Evolutionary conservation across 1,140 invertebrate genomes (phyloP).

Genomic region (Drosophila eugracilis): DNA sequence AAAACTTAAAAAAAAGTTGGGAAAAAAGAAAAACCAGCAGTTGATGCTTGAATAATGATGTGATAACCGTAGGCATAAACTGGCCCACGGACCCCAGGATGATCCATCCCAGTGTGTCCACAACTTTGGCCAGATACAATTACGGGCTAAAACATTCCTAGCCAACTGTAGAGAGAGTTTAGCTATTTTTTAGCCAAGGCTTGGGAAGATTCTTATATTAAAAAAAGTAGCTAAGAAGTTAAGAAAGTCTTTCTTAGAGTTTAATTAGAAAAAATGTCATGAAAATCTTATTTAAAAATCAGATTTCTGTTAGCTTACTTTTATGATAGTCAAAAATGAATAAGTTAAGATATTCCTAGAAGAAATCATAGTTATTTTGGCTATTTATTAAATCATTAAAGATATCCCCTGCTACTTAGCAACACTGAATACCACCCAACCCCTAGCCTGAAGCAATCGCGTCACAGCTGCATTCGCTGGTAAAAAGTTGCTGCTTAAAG

Average conservation of each 20-base stretch:
- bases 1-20: constrained; percentile 9
- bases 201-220: no score
- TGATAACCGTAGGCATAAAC: constrained; percentile 82
- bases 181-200: not conserved
- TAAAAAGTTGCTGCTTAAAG: constrained; percentile 72
- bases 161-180: not conserved
- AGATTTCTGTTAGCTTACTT: not conserved
- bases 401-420: constrained; percentile 2
- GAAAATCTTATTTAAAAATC: no score
- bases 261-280: no score
- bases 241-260: no score
- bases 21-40: constrained; percentile 25
- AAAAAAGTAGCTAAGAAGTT: no score
- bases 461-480: constrained; percentile 63
- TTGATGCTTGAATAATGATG: constrained; percentile 82
- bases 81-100: constrained; percentile 51
- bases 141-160: constrained; percentile 20
- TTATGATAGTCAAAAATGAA: not conserved
- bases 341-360: not conserved
- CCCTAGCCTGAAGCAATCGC: constrained; percentile 16
- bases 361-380: not conserved
- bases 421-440: constrained; percentile 19
- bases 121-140: constrained; percentile 65
- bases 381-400: not conserved
- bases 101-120: constrained; percentile 35